A percentile compares a stretch with the other conserved stretches of the same genome.
Evolutionary conservation across 2,113 vertebrate species (phyloP).

Genomic region (Pagrus major): DNA sequence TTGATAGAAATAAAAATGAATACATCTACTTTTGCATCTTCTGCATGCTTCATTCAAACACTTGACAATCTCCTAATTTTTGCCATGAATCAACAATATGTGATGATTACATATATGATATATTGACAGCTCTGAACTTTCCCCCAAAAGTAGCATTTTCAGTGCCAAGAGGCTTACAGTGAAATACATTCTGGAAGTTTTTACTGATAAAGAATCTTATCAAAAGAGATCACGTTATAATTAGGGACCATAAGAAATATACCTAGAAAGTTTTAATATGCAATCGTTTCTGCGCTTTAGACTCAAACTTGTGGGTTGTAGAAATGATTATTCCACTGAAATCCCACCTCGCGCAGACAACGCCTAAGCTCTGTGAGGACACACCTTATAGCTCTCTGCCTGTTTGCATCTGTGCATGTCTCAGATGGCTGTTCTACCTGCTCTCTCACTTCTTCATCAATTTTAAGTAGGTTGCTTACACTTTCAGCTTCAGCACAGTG

Average conservation of each 20-base stretch:
- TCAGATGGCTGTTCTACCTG: accelerated
- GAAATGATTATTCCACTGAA: not conserved
- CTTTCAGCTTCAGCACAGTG: conserved; percentile 58
- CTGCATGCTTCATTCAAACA: not conserved
- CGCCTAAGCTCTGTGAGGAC: accelerated
- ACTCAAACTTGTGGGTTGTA: not conserved
- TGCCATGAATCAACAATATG: not conserved
- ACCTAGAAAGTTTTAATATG: not conserved
- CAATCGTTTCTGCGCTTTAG: not conserved
- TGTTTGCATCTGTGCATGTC: not conserved
- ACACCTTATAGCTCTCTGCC: accelerated
- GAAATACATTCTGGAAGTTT: no score
- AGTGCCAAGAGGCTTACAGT: no score
- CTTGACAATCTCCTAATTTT: no score
- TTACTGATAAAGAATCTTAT: not conserved
- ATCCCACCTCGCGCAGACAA: accelerated
- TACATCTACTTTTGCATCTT: not conserved
- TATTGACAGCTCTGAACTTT: not conserved
- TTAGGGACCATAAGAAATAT: no score
- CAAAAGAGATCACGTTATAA: not conserved
- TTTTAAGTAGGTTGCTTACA: conserved; percentile 50
- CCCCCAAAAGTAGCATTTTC: not conserved
- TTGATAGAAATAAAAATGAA: no score
- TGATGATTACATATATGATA: not conserved
- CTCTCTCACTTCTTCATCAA: accelerated